Evolutionary conservation across 2,797 vertebrate species (phyloP), one percentile per base, ranked within the genome.

Genomic region (Rhinophrynus dorsalis): DNA sequence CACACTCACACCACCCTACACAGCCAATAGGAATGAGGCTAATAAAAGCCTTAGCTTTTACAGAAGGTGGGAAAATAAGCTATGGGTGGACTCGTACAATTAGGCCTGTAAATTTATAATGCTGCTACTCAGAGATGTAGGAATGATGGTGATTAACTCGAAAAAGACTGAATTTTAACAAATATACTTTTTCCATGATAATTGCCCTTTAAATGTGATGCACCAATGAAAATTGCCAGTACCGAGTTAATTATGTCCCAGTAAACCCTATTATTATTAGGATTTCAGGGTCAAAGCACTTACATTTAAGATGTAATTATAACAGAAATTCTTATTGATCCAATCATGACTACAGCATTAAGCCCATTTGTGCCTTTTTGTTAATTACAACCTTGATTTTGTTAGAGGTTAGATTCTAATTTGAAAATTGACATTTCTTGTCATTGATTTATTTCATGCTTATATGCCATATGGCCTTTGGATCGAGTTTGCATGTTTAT

Each of bases 361-460:
- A 37, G 33, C 68, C 57, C 33, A 63, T 63, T 42, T 65, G 52
- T 72, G 61, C 42, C 52, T 64, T 57, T 72, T 57, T 21, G 52
- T 72, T 65, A 72, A 64, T 72, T 64, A 60, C 44, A 50, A 50
- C 58, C 68, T 64, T 72, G 60, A 57, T 64, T 72, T 65, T 72
- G 52, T 57, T 72, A 72, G 68, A 50, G 51, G 68, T 58, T 58
- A 48, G 51, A 56, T 71, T 71, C 40, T 71, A 71, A 71, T 71
- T 71, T 71, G 51, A 63, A 64, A 65, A 64, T 64, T 72, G 60
- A 64, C 68, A 72, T 72, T 72, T 58, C 37, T 17, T 65, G 44
- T 38, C 52, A 64, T 72, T 71, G 60, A 71, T 71, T 64, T 71
- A 66, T 67, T 26, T 15, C 51, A 15, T 38, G 13, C 32, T 64